phyloP scores from a whole-genome alignment of 2,113 vertebrate species.

The Rhodinocichla rosea region DNA sequence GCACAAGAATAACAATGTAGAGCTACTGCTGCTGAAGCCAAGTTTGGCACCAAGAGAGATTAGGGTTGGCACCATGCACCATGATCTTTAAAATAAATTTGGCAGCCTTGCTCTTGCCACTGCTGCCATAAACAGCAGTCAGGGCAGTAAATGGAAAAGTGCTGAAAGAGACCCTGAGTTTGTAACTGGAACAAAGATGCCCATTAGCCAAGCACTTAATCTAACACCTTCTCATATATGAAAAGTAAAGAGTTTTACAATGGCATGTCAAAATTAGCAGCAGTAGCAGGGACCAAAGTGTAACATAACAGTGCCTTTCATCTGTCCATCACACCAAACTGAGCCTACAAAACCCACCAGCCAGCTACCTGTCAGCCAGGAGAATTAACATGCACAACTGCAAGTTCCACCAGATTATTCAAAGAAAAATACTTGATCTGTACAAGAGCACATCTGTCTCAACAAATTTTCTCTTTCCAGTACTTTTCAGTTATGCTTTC shows the following conservation, averaged over 20 bases:
- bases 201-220: conserved; percentile 26
- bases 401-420: background rate
- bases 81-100: conserved; percentile 24
- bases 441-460: conserved; percentile 2
- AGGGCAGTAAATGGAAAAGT: background rate
- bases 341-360: background rate
- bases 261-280: background rate
- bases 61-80: conserved; percentile 16
- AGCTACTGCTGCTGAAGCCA: conserved; percentile 5
- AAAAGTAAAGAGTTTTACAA: conserved; percentile 16
- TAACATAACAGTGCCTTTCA: background rate
- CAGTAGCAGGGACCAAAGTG: background rate
- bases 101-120: background rate
- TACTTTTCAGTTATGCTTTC: background rate
- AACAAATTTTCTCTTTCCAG: background rate
- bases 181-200: background rate
- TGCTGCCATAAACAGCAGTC: conserved; percentile 19
- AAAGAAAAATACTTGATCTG: background rate
- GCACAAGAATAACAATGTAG: conserved; percentile 31
- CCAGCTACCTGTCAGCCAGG: background rate
- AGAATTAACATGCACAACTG: background rate
- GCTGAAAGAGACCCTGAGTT: background rate
- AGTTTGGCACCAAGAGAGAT: conserved; percentile 37
- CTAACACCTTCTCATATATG: conserved; percentile 2
- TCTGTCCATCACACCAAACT: background rate